Base-by-base conservation (phyloP, 1,140 invertebrate species). In the Pseudomyrmex flavicornis region DNA sequence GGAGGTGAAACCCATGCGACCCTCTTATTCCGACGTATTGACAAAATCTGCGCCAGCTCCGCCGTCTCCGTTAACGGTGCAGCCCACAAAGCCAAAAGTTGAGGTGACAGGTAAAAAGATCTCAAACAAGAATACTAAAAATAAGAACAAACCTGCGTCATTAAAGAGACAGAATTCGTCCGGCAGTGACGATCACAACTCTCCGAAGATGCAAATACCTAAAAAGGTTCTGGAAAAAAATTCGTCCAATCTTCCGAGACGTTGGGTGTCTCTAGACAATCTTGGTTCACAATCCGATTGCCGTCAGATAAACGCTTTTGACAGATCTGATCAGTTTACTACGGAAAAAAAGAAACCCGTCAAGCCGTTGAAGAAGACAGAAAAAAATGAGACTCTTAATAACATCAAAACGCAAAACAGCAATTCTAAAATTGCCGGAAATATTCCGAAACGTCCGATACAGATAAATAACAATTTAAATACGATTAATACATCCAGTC, bases 1-100 rank as follows among this genome's bases (percentile, higher is more conserved):
- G 35, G 97, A 97, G 94, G 97, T 98, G 0, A 97, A 97, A 90
- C 97, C 97, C 4, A 97, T 98, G 97, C 94, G 97, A 74, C 97
- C 97, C 22, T 96, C 96, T 26, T 98, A 98, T 92, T 98, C 97
- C 1, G 97, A 97, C 93, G 97, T 98, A 10, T 88, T 98, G 13
- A 96, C 96, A 15, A 97, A 98, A 92, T 96, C 96, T 66, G 95
- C 94, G 0, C 94, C 94, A 3, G 89, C 93, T 58, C 91, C 93
- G 22, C 87, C 91, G 35, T 91, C 93, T 44, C 89, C 92, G 13
- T 86, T 88, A 91, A 93, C 85, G 48, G 69, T 72, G 90, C 93
- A 86, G 61, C 66, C 88, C 7, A 82, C 79, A 15, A 95, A 93
- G 91, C 84, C 94, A 86, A 90, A 94, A 86, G 46, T 88, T 52